phyloP scores from a whole-genome alignment of 1,140 invertebrate genomes.

The Drosophila fuyamai region DNA sequence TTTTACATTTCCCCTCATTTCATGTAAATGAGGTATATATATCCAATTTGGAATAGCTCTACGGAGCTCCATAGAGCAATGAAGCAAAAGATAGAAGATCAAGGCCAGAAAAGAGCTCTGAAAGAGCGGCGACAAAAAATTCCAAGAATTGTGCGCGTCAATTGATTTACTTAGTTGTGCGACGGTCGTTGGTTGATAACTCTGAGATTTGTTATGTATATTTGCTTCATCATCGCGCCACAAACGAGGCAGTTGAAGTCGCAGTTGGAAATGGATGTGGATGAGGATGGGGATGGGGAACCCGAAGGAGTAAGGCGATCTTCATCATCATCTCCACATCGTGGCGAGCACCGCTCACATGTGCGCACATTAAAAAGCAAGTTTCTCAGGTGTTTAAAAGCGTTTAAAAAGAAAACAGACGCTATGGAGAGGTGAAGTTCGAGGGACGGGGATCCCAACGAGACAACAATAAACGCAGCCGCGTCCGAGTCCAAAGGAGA shows the following conservation, averaged over 20 bases:
- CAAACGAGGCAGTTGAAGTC: slow-evolving; percentile 64
- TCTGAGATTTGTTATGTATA: slow-evolving; percentile 81
- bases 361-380: slow-evolving; percentile 82
- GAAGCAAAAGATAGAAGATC: slow-evolving; percentile 31
- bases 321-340: slow-evolving; percentile 39
- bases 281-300: slow-evolving; percentile 4
- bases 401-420: slow-evolving; percentile 83
- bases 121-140: slow-evolving; percentile 56
- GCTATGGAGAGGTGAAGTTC: slow-evolving; percentile 16
- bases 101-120: slow-evolving; percentile 11
- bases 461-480: slow-evolving; percentile 78
- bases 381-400: slow-evolving; percentile 83
- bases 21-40: slow-evolving; percentile 40
- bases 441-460: slow-evolving; percentile 45
- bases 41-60: slow-evolving; percentile 26
- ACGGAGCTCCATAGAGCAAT: slow-evolving; percentile 6
- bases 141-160: slow-evolving; percentile 81
- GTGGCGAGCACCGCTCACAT: slow-evolving; percentile 50
- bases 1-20: not conserved
- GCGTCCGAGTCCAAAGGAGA: slow-evolving; percentile 37
- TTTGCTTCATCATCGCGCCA: slow-evolving; percentile 80
- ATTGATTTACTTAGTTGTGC: slow-evolving; percentile 82
- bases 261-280: slow-evolving; percentile 11
- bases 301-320: slow-evolving; percentile 24
- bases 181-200: slow-evolving; percentile 65